Base-by-base conservation (phyloP, 1,140 invertebrate species). In the Pogonus chalceus region DNA sequence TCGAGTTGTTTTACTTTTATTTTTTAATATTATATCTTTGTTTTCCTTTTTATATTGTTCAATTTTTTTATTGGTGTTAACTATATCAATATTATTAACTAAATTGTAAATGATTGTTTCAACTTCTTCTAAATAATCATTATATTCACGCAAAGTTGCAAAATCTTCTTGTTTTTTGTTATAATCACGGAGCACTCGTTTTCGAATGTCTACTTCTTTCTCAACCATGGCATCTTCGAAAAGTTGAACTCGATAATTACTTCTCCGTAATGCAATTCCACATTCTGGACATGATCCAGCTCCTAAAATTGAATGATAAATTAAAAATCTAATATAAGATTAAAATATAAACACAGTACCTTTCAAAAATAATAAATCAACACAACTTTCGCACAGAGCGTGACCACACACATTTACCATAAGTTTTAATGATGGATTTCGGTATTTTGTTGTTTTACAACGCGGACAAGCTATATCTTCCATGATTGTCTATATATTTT, bases 321-420 rank as follows among this genome's bases (percentile, higher is more conserved):
- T 43, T 12, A 12, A 18, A 43, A 43, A 43, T 43, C 37, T 12
- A 43, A 9, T 43, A 43, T 10, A 43, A 12, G n/a, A n/a, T n/a
- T n/a, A n/a, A 31, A 7, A 31, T 31, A 14, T 31, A 31, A 23
- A 35, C 37, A 52, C 12, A 24, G 64, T 75, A 93, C 84, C 94
- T 86, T 92, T 92, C 18, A 95, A 77, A 75, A 97, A 98, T 20
- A 97, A 71, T 51, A 95, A 76, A 72, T 97, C 93, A 12, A 98
- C 92, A 77, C 95, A 98, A 69, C 83, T 95, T 70, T 98, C 95
- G 75, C 96, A 99, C 58, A 99, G 75, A 16, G 91, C 87, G 76
- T 99, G 96, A 3, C 96, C 96, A 75, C 96, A 99, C 48, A 95
- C 83, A 72, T 99, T 99, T 50, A 98, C 95, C 88, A 98, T 88